Base-by-base conservation (phyloP, 2,113 vertebrate species). In the Thinocorus orbignyianus region DNA sequence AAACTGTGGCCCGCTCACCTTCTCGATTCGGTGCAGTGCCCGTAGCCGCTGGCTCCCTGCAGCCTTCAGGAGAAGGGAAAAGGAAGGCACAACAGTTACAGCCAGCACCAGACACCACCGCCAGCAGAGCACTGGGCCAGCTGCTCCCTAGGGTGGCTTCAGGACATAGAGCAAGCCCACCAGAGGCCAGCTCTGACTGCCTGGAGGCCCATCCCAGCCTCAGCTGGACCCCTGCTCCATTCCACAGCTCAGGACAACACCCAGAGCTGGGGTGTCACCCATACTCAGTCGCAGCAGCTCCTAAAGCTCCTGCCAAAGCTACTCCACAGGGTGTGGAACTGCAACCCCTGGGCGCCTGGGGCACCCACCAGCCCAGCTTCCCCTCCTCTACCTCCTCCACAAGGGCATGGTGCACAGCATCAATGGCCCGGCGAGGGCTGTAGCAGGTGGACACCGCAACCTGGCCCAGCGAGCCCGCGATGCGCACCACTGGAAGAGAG, bases 391-490 rank as follows among this genome's bases (percentile, higher is more conserved):
- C 99, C 98, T 99, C 98, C 13, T 98, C 98, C 42, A 98, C 92
- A 6, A 97, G 80, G 28, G 98, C 98, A 7, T 98, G 98, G 69
- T 98, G 97, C 66, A 99, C 99, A 0, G 99, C 99, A 39, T 99
- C 97, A 4, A 99, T 99, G 93, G 99, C 99, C 23, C 99, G 97
- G 10, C 99, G 99, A 55, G 99, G 99, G 74, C 99, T 99, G 96
- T 99, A 99, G 95, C 99, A 99, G 0, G 99, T 99, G 2, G 99
- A 99, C 60, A 99, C 98, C 0, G 99, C 99, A 2, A 99, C 99
- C 95, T 99, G 99, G 84, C 99, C 99, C 91, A 99, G 92, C 0
- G 99, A 99, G 26, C 99, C 99, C 10, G 99, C 99, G 0, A 99
- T 99, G 89, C 99, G 99, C 78, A 99, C 98, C 90, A 99, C 99